Evolutionary conservation across 92 coral and sea anemone genomes (phyloP), one percentile per base, ranked within the genome.

Genomic region (Scolanthus callimorphus): DNA sequence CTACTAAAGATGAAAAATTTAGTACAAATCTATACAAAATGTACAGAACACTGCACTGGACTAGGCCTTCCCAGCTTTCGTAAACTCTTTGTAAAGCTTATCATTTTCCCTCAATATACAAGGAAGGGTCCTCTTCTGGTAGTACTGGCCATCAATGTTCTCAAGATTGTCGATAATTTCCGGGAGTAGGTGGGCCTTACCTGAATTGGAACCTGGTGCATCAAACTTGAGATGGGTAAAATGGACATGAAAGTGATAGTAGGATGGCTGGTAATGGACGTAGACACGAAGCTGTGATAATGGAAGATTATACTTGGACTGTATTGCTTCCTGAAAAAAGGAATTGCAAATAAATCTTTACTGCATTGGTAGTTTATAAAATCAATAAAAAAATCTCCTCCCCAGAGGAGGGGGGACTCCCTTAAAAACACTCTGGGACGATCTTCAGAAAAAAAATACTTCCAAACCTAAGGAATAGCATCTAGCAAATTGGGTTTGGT

Each of bases 191-290:
- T 94, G 96, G 17, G 99, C 99, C 65, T 74, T 88, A n/a, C 99
- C 99, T 8, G 62, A 58, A 17, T 66, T 59, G 4, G 84, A 73
- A 0, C 99, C 99, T 0, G 99, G 99, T 0, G 99, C 99, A 13
- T 88, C 96, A 23, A 80, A 88, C 31, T 63, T 83, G 50, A 94
- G 69, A 57, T 94, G 94, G 8, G 96, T 88, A 51, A 94, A 94
- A 65, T 94, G 99, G 3, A 88, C 96, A 49, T 94, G 99, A 6
- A 94, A 83, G 54, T 94, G 99, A 37, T 88, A 94, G 75, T 94
- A 92, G 0, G 96, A 88, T 15, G 99, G 99, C 62, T 94, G 99
- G 62, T 94, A 94, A 52, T 94, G 99, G 3, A 94, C 73, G 47
- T 88, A 94, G 48, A 94, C 78, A 29, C 96, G 83, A 24, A 94